These are phyloP conservation scores for Dendrocincla tyrannina DNA, from an alignment of 2,797 vertebrate species.

Conservation along the genomic window DNA sequence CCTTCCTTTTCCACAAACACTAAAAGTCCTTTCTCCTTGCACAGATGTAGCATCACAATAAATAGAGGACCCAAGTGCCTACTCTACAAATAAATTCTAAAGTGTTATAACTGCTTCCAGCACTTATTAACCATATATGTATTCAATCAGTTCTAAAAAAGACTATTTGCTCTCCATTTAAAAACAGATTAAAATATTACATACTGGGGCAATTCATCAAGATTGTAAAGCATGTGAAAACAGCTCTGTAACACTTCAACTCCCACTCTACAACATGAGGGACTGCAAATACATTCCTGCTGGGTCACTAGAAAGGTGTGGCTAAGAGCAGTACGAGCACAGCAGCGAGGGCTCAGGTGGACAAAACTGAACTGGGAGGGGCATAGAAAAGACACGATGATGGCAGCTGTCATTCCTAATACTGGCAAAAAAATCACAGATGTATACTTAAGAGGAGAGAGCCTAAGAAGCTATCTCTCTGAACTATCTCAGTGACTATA, in stretches of 20 bases:
- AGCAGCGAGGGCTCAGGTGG: background rate
- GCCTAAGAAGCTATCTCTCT: background rate
- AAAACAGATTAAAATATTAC: background rate
- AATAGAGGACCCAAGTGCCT: background rate
- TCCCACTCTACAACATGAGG: background rate
- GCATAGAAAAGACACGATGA: background rate
- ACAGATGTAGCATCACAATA: background rate
- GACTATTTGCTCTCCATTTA: background rate
- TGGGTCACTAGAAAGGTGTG: background rate
- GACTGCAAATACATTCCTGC: background rate
- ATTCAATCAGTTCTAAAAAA: background rate
- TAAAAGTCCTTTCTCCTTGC: background rate
- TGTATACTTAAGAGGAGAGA: too few species aligned
- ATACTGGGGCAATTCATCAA: background rate
- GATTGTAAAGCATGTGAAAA: background rate
- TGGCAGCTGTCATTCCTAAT: background rate
- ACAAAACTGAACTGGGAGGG: background rate
- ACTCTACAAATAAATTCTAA: background rate
- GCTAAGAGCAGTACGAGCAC: background rate
- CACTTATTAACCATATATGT: background rate
- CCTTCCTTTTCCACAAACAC: background rate
- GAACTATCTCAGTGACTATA: background rate
- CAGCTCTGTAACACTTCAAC: background rate
- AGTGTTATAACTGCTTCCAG: background rate
- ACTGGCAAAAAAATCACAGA: background rate